Evolutionary conservation across 1,140 invertebrate genomes (phyloP), one percentile per base, ranked within the genome.

Genomic region (Ceratitis capitata): DNA sequence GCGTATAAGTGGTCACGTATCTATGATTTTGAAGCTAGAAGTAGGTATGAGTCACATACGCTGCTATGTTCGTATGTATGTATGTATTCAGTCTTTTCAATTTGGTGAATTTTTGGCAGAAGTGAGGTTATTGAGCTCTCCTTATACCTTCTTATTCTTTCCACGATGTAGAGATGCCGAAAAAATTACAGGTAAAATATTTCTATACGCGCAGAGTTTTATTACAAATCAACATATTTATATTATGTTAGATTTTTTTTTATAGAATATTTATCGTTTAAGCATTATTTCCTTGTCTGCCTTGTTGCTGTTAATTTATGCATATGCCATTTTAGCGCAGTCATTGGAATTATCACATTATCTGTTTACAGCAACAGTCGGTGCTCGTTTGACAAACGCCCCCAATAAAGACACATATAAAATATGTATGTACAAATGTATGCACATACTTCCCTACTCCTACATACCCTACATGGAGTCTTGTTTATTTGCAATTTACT

Each of bases 311-410:
- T 78, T 35, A 39, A 78, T 78, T 78, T 78, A 45, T 78, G 39
- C 69, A 42, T 45, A 78, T n/a, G 23, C 19, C 16, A 42, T 45
- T 78, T 78, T 16, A 47, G 32, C 39, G 45, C 10, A 12, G 42
- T 47, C 69, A 47, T 26, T 45, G 69, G 29, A 45, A 78, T 78
- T 78, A 78, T 45, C 69, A 78, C 2, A 78, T 78, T 78, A 19
- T 45, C 69, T 78, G 19, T 6, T 78, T 78, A 26, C 42, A 78
- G 45, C 39, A 45, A 78, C 19, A 47, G 4, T 9, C 39, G 23
- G 45, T 26, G n/a, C 3, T n/a, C 12, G 39, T 23, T n/a, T n/a
- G n/a, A n/a, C n/a, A 78, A 45, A 78, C 69, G 69, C 69, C 69
- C 69, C 39, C 69, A 45, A 78, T 78, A 78, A 78, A 3, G 39